Evolutionary conservation across 2,797 vertebrate genomes (phyloP).

Genomic region (Sebastes cheni): DNA sequence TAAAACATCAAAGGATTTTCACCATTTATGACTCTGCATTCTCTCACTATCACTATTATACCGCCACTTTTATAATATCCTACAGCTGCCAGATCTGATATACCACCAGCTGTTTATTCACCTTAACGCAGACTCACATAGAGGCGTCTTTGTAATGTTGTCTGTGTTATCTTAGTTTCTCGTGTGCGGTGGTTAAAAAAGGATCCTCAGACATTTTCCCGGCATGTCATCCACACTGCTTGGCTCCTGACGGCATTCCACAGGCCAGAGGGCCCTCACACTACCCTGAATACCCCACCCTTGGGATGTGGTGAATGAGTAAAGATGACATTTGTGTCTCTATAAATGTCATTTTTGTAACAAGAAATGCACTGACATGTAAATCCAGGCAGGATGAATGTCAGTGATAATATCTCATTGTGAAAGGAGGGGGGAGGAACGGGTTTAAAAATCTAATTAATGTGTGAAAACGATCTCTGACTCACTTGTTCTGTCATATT

Average conservation of each 20-base stretch:
- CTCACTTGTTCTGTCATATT: background rate
- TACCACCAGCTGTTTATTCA: background rate
- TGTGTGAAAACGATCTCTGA: background rate
- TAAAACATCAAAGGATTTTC: background rate
- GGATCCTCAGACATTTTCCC: background rate
- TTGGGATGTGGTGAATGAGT: background rate
- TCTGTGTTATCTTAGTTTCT: background rate
- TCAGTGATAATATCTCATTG: background rate
- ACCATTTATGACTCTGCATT: background rate
- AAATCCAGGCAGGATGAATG: background rate
- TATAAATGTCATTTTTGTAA: background rate
- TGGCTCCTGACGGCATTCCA: slow-evolving; percentile 17
- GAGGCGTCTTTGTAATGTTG: background rate
- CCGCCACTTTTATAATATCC: background rate
- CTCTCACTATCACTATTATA: background rate
- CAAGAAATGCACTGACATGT: background rate
- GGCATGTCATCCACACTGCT: slow-evolving; percentile 1
- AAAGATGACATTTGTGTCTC: background rate
- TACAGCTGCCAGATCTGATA: background rate
- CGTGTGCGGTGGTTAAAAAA: background rate
- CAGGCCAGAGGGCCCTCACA: background rate
- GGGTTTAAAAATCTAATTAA: background rate
- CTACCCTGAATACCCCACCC: background rate
- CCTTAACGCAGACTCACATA: background rate
- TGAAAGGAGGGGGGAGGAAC: background rate